Conservation (phyloP, 2,113 vertebrate species). For the Galbula dea region DNA sequence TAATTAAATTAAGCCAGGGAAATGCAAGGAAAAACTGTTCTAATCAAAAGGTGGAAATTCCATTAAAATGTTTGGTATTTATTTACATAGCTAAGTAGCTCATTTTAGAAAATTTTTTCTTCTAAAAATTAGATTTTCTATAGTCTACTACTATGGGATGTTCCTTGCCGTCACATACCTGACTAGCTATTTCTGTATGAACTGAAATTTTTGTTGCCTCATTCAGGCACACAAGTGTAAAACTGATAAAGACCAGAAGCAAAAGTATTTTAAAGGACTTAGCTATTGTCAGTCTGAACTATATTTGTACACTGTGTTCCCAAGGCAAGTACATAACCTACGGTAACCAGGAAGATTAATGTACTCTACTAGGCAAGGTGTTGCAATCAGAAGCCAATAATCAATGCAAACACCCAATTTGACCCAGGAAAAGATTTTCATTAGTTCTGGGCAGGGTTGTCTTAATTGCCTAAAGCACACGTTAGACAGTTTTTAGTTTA, state of each 20-base stretch:
- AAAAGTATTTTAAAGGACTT: neutral
- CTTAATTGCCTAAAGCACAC: neutral
- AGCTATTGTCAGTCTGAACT: neutral
- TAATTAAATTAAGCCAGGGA: conserved; percentile 36
- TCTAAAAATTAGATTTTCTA: neutral
- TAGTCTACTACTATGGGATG: neutral
- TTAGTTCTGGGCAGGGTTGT: neutral
- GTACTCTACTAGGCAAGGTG: neutral
- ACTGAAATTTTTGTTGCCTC: neutral
- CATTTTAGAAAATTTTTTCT: neutral
- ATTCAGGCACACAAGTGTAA: neutral
- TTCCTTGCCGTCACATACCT: neutral
- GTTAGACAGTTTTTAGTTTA: neutral
- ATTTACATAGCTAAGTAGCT: neutral
- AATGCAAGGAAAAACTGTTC: neutral
- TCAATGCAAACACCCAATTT: neutral
- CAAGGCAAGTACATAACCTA: neutral
- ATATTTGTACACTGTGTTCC: neutral
- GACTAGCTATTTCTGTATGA: neutral
- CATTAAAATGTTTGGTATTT: neutral
- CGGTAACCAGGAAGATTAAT: neutral
- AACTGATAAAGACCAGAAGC: neutral
- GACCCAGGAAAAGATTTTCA: neutral
- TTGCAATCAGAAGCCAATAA: neutral
- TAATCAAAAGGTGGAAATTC: conserved; percentile 11